Evolutionary conservation across 2,797 vertebrate genomes (phyloP), one percentile per base, ranked within the genome.

Genomic region (Sebastes aleutianus): DNA sequence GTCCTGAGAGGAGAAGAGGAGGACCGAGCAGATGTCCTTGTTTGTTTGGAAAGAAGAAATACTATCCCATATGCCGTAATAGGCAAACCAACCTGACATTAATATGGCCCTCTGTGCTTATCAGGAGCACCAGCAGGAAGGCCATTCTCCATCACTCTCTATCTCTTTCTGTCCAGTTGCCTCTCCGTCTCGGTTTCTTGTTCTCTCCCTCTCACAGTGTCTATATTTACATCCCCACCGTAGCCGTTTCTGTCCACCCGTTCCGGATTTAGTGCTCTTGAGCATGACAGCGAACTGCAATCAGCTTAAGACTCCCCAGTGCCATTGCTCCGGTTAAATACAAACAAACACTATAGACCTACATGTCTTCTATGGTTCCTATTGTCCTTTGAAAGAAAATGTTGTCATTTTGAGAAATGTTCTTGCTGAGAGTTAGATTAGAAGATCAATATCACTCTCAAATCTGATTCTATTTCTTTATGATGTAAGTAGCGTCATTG

Each of bases 41-140:
- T 88, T 85, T 89, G 85, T 88, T 90, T 74, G 76, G 61, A 56
- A 18, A 80, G 53, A 72, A 89, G 78, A 91, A 85, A 87, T 81
- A 89, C 70, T 81, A 29, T 67, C 82, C 73, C 56, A 61, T 74
- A 73, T 43, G 57, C 84, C 59, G 64, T 76, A 76, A 86, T 78
- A 70, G 74, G 65, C 50, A 80, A 84, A 87, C 82, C 81, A 86
- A 79, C 26, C 77, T 68, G 87, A 85, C 64, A 8, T 80, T 88
- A 87, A 91, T 87, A 75, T 36, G 77, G 75, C 76, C 79, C 8
- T 70, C 62, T 78, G 71, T 53, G 88, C 93, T 94, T 94, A 94
- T 94, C 93, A 39, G 85, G 57, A 79, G 56, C 50, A 54, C 62
- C 91, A 94, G 91, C 82, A 63, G 83, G 39, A 34, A 31, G 72